Evolutionary conservation across 1,140 invertebrate species (phyloP).

Genomic region (Saccostrea echinata): DNA sequence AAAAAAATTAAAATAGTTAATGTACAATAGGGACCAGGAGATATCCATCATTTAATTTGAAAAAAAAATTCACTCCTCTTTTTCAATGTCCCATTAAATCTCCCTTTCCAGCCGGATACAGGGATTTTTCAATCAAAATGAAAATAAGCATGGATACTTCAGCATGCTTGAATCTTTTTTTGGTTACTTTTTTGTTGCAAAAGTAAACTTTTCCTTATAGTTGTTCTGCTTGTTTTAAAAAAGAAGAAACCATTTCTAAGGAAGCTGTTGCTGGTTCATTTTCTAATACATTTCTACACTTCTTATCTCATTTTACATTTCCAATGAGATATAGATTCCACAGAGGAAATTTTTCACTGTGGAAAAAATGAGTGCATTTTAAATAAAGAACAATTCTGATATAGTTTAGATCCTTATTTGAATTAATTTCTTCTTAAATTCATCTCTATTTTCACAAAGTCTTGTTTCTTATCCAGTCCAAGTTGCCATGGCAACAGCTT

Average conservation of each 20-base stretch:
- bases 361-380: neutral
- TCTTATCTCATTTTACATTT: neutral
- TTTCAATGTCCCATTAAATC: neutral
- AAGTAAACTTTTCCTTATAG: neutral
- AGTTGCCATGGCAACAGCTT: slow-evolving; percentile 28
- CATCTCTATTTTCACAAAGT: neutral
- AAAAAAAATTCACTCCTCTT: neutral
- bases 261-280: neutral
- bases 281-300: neutral
- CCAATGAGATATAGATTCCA: neutral
- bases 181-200: neutral
- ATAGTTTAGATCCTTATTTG: slow-evolving; percentile 3
- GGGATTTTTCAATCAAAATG: neutral
- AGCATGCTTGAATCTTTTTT: neutral
- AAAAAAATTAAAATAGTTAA: slow-evolving; percentile 36
- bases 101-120: neutral
- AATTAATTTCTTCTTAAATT: slow-evolving; percentile 26
- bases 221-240: neutral
- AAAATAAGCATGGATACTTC: neutral
- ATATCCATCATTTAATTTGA: neutral
- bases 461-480: slow-evolving; percentile 24
- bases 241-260: slow-evolving; percentile 8
- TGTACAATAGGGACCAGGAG: neutral
- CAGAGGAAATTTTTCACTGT: neutral
- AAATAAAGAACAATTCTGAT: neutral